Percentiles rank a stretch among this genome's conserved stretches.
phyloP scores from a whole-genome alignment of 2,797 vertebrate genomes.

The Cynodonichthys magdalenae region DNA sequence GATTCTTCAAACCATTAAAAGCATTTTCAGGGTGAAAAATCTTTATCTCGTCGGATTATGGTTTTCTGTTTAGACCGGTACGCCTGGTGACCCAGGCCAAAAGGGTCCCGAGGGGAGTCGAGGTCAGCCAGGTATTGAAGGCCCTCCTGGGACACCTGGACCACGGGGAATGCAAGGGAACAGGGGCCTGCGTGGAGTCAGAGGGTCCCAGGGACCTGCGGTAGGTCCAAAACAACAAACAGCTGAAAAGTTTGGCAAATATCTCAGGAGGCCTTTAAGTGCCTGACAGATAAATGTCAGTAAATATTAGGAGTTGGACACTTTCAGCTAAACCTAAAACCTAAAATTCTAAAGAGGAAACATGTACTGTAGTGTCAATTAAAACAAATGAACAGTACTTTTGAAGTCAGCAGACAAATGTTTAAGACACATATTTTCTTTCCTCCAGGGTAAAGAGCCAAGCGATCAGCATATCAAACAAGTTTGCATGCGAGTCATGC shows the following conservation, averaged over 20 bases:
- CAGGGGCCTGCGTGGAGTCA: constrained; percentile 88
- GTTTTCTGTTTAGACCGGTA: constrained; percentile 82
- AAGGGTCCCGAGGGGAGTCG: constrained; percentile 90
- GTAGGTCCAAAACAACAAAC: constrained; percentile 77
- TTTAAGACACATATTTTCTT: constrained; percentile 36
- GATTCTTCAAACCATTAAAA: background rate
- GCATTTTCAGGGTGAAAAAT: constrained; percentile 1
- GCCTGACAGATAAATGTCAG: background rate
- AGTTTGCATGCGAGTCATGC: constrained; percentile 98
- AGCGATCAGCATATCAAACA: constrained; percentile 95
- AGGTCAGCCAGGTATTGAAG: constrained; percentile 92
- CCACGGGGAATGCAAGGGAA: constrained; percentile 94
- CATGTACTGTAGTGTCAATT: background rate
- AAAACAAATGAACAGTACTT: background rate
- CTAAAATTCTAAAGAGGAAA: too few species aligned
- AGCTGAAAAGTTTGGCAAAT: background rate
- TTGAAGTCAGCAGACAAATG: constrained; percentile 10
- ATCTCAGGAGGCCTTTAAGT: background rate
- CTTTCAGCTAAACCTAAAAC: too few species aligned
- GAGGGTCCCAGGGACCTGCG: constrained; percentile 90
- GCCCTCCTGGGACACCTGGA: constrained; percentile 87
- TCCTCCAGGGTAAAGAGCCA: constrained; percentile 91
- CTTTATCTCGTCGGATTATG: constrained; percentile 15
- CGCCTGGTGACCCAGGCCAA: constrained; percentile 87
- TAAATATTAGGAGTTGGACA: too few species aligned